Base-by-base conservation (phyloP, 1,140 invertebrate species). In the Diuraphis noxia region DNA sequence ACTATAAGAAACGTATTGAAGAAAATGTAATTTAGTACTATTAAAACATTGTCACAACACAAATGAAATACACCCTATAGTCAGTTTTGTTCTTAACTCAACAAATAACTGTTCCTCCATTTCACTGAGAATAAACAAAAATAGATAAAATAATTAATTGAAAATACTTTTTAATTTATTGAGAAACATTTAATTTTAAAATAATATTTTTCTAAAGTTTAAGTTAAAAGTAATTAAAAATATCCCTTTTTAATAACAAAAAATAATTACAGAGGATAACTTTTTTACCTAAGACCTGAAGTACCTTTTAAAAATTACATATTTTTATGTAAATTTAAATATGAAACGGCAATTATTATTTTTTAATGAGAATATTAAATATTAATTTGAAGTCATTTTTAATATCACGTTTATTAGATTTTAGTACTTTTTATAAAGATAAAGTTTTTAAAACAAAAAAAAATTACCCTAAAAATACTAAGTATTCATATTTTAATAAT, bases 361-460 rank as follows among this genome's bases (percentile, higher is more conserved):
- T 63, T 72, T 72, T 72, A 72, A 72, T n/a, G 56, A 72, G 56
- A 72, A 72, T n/a, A 72, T 72, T 72, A n/a, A 72, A 72, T 72
- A 72, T 72, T 72, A 72, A 72, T 72, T 72, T 72, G 17, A 72
- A 72, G 56, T 72, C n/a, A 72, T 72, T n/a, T 34, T 72, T 72
- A 72, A n/a, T 17, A 17, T 72, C 5, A 72, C 30, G n/a, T 34
- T 72, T n/a, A n/a, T 72, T 72, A n/a, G 30, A 72, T 72, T 72
- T n/a, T 72, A 72, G 30, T 72, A 72, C n/a, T 13, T n/a, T n/a
- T 63, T 63, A 72, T n/a, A 72, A n/a, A 34, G 30, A 72, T 72
- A 72, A 72, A n/a, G 56, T 72, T 72, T 72, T 72, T 4, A 72
- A 72, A 72, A 72, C 30, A 72, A 72, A 63, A 63, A 63, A n/a